Conservation (phyloP, 2,113 vertebrate genomes). For the Geothlypis trichas region DNA sequence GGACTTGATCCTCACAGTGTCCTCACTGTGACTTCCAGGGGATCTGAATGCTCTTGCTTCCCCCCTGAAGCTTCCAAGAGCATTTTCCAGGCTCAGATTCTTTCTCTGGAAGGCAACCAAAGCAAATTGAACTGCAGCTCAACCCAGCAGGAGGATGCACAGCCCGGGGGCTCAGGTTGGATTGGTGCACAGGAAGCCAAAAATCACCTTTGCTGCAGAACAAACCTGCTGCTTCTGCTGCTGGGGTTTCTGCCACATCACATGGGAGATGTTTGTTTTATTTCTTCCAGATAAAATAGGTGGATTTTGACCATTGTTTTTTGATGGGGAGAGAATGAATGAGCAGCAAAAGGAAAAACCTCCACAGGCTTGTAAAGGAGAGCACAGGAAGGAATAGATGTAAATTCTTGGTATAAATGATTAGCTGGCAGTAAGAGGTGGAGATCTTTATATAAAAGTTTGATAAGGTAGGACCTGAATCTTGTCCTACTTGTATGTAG, state of each 20-base stretch:
- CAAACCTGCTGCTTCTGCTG: neutral
- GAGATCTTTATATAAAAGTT: neutral
- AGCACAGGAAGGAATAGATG: neutral
- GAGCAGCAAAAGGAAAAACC: neutral
- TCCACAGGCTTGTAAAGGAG: neutral
- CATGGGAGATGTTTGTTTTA: neutral
- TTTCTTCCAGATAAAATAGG: neutral
- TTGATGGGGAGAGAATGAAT: neutral
- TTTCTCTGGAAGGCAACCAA: slow-evolving; percentile 27
- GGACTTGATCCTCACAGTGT: neutral
- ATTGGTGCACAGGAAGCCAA: neutral
- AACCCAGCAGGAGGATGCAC: neutral
- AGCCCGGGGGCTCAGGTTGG: neutral
- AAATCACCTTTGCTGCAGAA: neutral
- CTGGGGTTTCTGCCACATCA: neutral
- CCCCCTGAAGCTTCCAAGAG: neutral
- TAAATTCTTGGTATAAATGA: neutral
- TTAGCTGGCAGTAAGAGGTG: neutral
- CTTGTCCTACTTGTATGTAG: neutral
- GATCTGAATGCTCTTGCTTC: neutral
- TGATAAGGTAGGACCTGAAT: neutral
- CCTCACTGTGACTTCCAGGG: neutral
- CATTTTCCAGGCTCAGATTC: neutral
- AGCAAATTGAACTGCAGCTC: neutral
- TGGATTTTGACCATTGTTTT: neutral